phyloP scores from a whole-genome alignment of 1,140 invertebrate genomes.

The Drosophila rufa region DNA sequence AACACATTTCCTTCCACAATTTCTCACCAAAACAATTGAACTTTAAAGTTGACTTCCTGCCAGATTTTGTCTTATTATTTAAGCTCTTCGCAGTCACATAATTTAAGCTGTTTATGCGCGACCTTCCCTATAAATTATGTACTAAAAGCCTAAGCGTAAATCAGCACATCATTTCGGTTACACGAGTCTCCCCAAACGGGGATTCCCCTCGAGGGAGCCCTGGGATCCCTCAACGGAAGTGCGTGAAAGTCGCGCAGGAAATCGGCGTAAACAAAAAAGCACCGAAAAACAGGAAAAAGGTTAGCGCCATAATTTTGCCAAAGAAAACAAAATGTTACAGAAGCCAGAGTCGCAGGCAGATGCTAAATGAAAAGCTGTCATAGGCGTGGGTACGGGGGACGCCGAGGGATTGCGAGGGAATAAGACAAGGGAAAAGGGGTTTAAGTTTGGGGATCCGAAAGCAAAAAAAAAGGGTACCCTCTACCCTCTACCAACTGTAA shows the following conservation, averaged over 20 bases:
- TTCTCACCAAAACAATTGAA: background rate
- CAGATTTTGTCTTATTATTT: conserved; percentile 26
- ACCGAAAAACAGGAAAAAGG: conserved; percentile 39
- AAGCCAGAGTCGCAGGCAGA: conserved; percentile 45
- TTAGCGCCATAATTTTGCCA: conserved; percentile 59
- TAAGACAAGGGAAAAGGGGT: background rate
- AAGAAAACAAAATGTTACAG: conserved; percentile 54
- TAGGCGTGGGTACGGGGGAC: conserved; percentile 27
- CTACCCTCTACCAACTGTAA: too few species aligned
- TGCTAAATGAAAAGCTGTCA: conserved; percentile 52
- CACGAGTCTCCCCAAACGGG: conserved; percentile 23
- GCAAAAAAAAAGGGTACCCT: conserved; percentile 16
- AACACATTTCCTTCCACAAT: too few species aligned
- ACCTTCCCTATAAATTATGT: conserved; percentile 76
- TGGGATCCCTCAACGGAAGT: conserved; percentile 56
- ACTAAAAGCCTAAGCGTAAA: conserved; percentile 70
- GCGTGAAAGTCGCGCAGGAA: conserved; percentile 67
- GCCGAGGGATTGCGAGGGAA: conserved; percentile 6
- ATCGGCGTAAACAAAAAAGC: conserved; percentile 58
- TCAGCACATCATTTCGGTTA: conserved; percentile 75
- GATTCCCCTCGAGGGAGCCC: conserved; percentile 10
- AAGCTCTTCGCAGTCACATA: conserved; percentile 56
- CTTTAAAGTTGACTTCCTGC: conserved; percentile 4
- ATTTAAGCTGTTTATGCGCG: conserved; percentile 76
- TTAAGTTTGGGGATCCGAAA: background rate